A percentile compares a stretch with the other conserved stretches of the same genome.
These are phyloP conservation scores for Palythoa heliodiscus DNA, from an alignment of 92 coral and sea anemone species.

Conservation along the genomic window DNA sequence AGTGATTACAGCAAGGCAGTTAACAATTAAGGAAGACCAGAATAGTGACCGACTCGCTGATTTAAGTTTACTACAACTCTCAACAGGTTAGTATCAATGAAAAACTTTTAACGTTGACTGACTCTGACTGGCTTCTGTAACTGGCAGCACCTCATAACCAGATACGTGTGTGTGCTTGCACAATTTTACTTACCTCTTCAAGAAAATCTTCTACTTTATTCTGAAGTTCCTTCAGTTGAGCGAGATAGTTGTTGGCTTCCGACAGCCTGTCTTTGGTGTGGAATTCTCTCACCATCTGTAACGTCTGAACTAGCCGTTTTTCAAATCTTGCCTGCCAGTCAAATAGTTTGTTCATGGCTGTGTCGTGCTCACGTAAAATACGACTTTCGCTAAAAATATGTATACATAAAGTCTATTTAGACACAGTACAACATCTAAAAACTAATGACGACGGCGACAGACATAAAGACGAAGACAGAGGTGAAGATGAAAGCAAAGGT, in stretches of 20 bases:
- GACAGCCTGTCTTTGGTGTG: constrained; percentile 89
- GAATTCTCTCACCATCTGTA: constrained; percentile 79
- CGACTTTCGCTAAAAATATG: constrained; percentile 77
- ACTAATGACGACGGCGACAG: background rate
- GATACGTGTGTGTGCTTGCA: background rate
- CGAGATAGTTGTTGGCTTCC: constrained; percentile 78
- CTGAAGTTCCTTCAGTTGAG: constrained; percentile 77
- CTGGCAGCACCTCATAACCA: background rate
- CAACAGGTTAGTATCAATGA: too few species aligned
- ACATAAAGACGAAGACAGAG: background rate
- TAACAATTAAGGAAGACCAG: too few species aligned
- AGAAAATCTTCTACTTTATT: constrained; percentile 75
- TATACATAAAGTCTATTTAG: too few species aligned
- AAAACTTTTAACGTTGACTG: too few species aligned
- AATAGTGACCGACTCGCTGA: too few species aligned
- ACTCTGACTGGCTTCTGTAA: too few species aligned
- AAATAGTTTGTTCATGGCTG: constrained; percentile 85
- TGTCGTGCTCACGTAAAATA: constrained; percentile 83
- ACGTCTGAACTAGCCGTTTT: constrained; percentile 69
- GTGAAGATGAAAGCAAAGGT: background rate
- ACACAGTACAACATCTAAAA: background rate
- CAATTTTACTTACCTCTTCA: constrained; percentile 34
- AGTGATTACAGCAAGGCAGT: too few species aligned
- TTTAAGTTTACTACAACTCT: too few species aligned
- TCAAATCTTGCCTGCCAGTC: constrained; percentile 96